Conservation (phyloP, 1,140 invertebrate genomes). For the Acromyrmex charruanus region DNA sequence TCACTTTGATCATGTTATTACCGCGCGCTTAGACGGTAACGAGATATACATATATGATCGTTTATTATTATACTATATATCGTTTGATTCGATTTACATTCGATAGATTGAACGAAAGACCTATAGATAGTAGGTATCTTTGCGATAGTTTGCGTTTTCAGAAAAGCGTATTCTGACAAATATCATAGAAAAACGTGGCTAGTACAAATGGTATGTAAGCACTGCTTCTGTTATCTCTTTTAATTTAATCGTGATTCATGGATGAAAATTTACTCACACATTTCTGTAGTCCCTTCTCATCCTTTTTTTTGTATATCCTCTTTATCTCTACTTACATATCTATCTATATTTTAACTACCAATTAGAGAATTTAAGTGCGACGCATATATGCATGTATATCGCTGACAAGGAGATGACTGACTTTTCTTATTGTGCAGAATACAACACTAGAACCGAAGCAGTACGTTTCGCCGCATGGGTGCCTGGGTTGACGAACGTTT, state of each 20-base stretch:
- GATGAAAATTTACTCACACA: neutral
- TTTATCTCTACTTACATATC: neutral
- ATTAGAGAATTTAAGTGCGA: too few species aligned
- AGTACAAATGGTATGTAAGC: neutral
- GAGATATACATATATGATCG: too few species aligned
- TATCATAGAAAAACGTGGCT: neutral
- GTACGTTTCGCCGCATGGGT: slow-evolving; percentile 85
- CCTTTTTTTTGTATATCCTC: neutral
- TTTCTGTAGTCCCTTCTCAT: neutral
- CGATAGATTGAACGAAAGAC: neutral
- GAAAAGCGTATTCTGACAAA: neutral
- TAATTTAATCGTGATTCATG: neutral
- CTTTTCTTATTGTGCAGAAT: slow-evolving; percentile 71
- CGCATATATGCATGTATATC: neutral
- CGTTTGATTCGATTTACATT: slow-evolving; percentile 3
- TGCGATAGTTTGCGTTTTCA: neutral
- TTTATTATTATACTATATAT: neutral
- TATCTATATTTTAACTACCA: too few species aligned
- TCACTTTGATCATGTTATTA: slow-evolving; percentile 4
- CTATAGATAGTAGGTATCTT: neutral
- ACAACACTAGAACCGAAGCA: slow-evolving; percentile 79
- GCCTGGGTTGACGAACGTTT: slow-evolving; percentile 85
- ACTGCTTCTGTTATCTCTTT: neutral
- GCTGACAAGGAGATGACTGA: neutral
- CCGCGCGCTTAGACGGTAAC: neutral